These are phyloP conservation scores for Rana temporaria DNA, from an alignment of 2,113 vertebrate genomes.

Conservation along the genomic window DNA sequence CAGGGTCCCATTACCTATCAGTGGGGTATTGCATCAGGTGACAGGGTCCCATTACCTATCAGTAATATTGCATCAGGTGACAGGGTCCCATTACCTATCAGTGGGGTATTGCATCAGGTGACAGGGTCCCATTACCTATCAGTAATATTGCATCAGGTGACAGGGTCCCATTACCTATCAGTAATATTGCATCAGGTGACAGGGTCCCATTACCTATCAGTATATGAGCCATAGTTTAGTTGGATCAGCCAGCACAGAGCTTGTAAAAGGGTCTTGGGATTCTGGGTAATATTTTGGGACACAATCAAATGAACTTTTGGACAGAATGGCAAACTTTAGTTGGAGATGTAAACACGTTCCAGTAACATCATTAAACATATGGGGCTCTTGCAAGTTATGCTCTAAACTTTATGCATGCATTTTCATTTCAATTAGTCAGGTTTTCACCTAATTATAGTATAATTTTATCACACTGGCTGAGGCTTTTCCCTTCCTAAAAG, in stretches of 20 bases:
- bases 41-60: neutral
- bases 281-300: neutral
- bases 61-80: too few species aligned
- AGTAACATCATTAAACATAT: neutral
- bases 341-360: neutral
- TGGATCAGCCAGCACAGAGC: neutral
- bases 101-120: too few species aligned
- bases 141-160: too few species aligned
- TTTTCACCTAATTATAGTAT: slow-evolving; percentile 49
- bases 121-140: neutral
- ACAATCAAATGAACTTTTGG: neutral
- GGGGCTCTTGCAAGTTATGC: neutral
- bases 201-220: neutral
- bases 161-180: neutral
- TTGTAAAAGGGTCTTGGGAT: neutral
- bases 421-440: slow-evolving; percentile 46
- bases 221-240: neutral
- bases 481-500: slow-evolving; percentile 44
- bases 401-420: neutral
- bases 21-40: too few species aligned
- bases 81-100: neutral
- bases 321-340: neutral
- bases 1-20: neutral
- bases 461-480: slow-evolving; percentile 42
- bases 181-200: neutral